Evolutionary conservation across 2,888 invertebrate species (phyloP), one percentile per base, ranked within the genome.

Genomic region (Rhagophthalmus giganteus): DNA sequence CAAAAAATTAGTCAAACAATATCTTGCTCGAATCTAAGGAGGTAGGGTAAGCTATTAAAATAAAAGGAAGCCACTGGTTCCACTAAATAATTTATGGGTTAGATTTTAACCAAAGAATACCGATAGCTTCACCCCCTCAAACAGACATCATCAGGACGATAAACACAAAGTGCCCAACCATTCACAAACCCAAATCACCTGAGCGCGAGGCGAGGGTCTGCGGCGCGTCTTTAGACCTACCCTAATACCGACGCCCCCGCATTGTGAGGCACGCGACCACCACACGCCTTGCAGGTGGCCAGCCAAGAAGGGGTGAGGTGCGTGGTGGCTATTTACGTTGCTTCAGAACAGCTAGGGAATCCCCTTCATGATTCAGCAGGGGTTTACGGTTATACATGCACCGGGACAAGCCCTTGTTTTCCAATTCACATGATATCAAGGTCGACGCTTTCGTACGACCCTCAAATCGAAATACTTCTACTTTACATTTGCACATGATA

Each of bases 201-300:
- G 57, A 54, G 46, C 51, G 51, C 37, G 48, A 44, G 54, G 53
- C 52, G 51, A 49, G 55, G 49, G 49, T 47, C 49, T 44, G 39
- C 31, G 44, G 53, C 49, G 44, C 51, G 55, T 52, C 55, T 59
- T 56, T 47, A 46, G 58, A 57, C 59, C 61, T 59, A 57, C 59
- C 59, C 57, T 59, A 59, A 55, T 55, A 51, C 53, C 47, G 55
- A 53, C 55, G 53, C 58, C 57, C 54, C 55, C 58, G 58, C 54
- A 55, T 52, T 51, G 54, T 54, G 51, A 53, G 60, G 65, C 65
- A 65, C 65, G 65, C 65, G 65, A 65, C 65, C 61, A 61, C 54
- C 61, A 57, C 54, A 54, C 54, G 47, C 54, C 42, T 50, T 55
- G 61, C 63, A 65, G 62, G 63, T 63, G 61, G 60, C 55, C 53